phyloP scores from a whole-genome alignment of 2,888 invertebrate genomes.

The Villa cingulata region DNA sequence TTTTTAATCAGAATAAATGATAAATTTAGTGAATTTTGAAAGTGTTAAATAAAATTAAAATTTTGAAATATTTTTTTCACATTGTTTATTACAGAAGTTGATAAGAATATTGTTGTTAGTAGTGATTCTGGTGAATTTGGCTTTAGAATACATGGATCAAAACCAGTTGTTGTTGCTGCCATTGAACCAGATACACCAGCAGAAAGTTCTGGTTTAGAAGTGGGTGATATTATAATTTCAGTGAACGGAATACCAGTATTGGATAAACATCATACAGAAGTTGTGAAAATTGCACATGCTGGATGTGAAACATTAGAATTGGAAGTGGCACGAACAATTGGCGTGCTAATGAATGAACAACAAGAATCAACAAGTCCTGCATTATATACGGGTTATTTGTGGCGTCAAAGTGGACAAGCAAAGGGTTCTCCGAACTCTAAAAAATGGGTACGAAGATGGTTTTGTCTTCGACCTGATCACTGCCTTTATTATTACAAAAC shows the following conservation, averaged over 20 bases:
- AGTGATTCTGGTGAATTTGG: conserved; percentile 83
- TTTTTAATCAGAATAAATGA: too few relatives aligned
- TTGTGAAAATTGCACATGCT: conserved; percentile 80
- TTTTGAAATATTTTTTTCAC: too few relatives aligned
- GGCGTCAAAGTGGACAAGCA: conserved; percentile 53
- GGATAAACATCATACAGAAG: conserved; percentile 86
- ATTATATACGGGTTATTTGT: conserved; percentile 61
- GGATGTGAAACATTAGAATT: conserved; percentile 75
- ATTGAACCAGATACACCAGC: conserved; percentile 91
- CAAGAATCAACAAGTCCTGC: conserved; percentile 48
- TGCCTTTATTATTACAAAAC: conserved; percentile 92
- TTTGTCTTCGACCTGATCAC: conserved; percentile 79
- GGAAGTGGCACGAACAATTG: conserved; percentile 78
- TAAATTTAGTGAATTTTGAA: too few relatives aligned
- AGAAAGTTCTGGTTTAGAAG: conserved; percentile 79
- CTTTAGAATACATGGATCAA: conserved; percentile 87
- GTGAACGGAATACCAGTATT: conserved; percentile 84
- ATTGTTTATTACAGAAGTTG: conserved; percentile 51
- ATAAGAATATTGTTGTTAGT: conserved; percentile 72
- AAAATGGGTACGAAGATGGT: conserved; percentile 83
- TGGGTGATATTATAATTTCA: conserved; percentile 85
- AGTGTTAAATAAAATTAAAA: too few relatives aligned
- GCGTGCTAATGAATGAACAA: conserved; percentile 54
- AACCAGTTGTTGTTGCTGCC: conserved; percentile 91
- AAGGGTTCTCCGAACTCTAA: conserved; percentile 40